A percentile compares a stretch with the other conserved stretches of the same genome.
These are phyloP conservation scores for Gadus macrocephalus DNA, from an alignment of 2,113 vertebrate genomes.

Conservation along the genomic window DNA sequence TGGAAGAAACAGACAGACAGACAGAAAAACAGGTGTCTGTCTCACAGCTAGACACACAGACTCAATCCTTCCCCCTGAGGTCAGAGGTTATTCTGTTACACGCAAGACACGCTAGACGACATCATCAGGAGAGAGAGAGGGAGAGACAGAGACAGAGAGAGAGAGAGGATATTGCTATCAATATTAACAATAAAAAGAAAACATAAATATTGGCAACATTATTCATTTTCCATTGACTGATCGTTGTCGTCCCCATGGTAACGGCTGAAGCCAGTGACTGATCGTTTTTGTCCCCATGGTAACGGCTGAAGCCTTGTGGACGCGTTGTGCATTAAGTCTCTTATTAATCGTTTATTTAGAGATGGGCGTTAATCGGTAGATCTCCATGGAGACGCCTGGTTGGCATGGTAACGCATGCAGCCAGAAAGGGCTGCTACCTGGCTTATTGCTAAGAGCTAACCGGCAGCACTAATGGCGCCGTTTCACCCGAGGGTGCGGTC, in stretches of 20 bases:
- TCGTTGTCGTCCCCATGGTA: too few relatives aligned
- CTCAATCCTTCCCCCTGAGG: not conserved
- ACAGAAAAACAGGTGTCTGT: not conserved
- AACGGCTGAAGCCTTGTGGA: too few relatives aligned
- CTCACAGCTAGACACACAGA: not conserved
- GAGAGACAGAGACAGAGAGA: not conserved
- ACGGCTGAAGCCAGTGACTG: too few relatives aligned
- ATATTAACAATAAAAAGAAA: not conserved
- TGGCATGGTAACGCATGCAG: not conserved
- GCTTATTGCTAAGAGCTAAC: too few relatives aligned
- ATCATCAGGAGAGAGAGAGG: too few relatives aligned
- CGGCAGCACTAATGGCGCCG: too few relatives aligned
- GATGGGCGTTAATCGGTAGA: not conserved
- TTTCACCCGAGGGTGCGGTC: too few relatives aligned
- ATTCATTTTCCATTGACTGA: too few relatives aligned
- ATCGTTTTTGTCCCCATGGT: too few relatives aligned
- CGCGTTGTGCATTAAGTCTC: too few relatives aligned
- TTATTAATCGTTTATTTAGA: not conserved
- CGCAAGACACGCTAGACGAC: not conserved
- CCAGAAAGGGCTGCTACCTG: too few relatives aligned
- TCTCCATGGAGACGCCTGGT: not conserved
- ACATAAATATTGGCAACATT: too few relatives aligned
- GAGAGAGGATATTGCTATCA: not conserved
- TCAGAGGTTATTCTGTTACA: not conserved
- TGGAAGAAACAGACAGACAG: not conserved